These are phyloP conservation scores for Yponomeuta cagnagella DNA, from an alignment of 2,888 invertebrate genomes.

Conservation along the genomic window DNA sequence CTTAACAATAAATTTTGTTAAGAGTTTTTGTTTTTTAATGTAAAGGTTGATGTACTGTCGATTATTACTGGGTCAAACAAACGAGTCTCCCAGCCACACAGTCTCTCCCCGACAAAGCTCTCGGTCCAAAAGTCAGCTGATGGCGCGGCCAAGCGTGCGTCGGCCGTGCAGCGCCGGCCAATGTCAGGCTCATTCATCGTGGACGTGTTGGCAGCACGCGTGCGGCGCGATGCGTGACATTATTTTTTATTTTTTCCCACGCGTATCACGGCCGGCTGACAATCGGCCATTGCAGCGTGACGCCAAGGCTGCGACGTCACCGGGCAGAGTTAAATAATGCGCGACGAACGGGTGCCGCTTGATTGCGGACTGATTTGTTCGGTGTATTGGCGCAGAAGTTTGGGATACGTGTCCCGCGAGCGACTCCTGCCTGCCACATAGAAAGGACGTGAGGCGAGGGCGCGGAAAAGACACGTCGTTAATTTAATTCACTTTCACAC, in stretches of 20 bases:
- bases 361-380: not conserved
- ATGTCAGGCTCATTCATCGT: constrained; percentile 50
- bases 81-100: not conserved
- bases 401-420: not conserved
- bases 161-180: constrained; percentile 24
- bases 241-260: constrained; percentile 31
- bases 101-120: not conserved
- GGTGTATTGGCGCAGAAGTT: not conserved
- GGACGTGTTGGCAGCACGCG: constrained; percentile 29
- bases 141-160: not conserved
- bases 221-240: constrained; percentile 36
- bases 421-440: too few species aligned
- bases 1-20: too few species aligned
- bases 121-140: not conserved
- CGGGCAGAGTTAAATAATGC: not conserved
- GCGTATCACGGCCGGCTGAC: constrained; percentile 18
- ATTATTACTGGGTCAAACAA: not conserved
- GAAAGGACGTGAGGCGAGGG: too few species aligned
- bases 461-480: too few species aligned
- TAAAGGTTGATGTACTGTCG: too few species aligned
- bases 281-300: constrained; percentile 29
- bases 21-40: too few species aligned
- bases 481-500: too few species aligned
- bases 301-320: constrained; percentile 24
- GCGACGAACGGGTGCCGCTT: constrained; percentile 7